These are phyloP conservation scores for Frankliniella fusca DNA, from an alignment of 2,888 invertebrate species.

Conservation along the genomic window DNA sequence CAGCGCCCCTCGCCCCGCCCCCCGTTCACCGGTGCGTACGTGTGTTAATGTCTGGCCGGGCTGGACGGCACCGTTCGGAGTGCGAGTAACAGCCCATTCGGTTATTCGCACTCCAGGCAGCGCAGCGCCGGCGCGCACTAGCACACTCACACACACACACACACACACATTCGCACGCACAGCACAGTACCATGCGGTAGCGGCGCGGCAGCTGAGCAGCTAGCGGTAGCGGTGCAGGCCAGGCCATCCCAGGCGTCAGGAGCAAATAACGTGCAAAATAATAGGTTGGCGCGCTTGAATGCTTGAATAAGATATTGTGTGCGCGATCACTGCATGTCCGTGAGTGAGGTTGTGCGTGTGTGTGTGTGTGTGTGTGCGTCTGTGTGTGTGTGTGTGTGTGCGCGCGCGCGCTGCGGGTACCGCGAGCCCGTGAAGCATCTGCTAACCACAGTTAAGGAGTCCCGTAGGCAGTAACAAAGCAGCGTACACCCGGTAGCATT, in stretches of 20 bases:
- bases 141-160: too few relatives aligned
- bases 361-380: too few relatives aligned
- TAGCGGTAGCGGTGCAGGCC: background rate
- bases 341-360: too few relatives aligned
- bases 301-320: slow-evolving; percentile 11
- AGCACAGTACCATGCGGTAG: background rate
- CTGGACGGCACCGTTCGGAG: background rate
- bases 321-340: too few relatives aligned
- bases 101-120: background rate
- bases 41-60: background rate
- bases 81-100: slow-evolving; percentile 19
- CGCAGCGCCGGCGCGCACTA: background rate
- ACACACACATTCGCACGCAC: too few relatives aligned
- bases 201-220: too few relatives aligned
- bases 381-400: background rate
- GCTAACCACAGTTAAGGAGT: background rate
- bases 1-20: background rate
- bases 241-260: background rate
- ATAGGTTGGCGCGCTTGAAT: background rate
- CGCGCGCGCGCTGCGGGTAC: background rate
- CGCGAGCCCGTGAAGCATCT: background rate
- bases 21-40: background rate
- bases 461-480: too few relatives aligned
- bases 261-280: slow-evolving; percentile 20
- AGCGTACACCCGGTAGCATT: background rate